Conservation (phyloP, 2,113 vertebrate species). For the Leptosomus discolor region DNA sequence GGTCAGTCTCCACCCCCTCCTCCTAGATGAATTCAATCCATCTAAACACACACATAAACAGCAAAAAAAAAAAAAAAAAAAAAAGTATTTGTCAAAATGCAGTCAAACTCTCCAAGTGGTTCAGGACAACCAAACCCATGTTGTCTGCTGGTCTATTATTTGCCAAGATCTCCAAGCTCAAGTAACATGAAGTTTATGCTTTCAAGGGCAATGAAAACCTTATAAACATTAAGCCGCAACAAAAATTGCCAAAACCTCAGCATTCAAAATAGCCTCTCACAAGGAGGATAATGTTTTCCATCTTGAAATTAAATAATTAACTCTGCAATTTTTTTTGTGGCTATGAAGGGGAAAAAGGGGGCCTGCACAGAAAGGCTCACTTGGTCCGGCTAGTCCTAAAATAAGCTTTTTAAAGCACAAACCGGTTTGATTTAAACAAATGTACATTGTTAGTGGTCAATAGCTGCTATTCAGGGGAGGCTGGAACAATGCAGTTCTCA, state of each 20-base stretch:
- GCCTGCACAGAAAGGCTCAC: neutral
- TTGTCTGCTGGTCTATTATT: neutral
- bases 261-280: neutral
- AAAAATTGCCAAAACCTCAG: slow-evolving; percentile 5
- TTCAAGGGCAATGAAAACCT: slow-evolving; percentile 2
- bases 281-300: neutral
- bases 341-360: neutral
- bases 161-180: neutral
- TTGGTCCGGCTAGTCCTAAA: neutral
- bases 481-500: slow-evolving; percentile 15
- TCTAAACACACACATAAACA: neutral
- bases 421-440: slow-evolving; percentile 37
- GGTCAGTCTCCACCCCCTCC: neutral
- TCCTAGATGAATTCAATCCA: neutral
- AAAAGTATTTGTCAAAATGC: neutral
- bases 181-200: neutral
- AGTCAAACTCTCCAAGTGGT: neutral
- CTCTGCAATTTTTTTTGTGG: neutral
- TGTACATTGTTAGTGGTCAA: slow-evolving; percentile 42
- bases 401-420: neutral
- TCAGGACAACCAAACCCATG: neutral
- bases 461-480: slow-evolving; percentile 30
- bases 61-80: neutral
- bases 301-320: neutral
- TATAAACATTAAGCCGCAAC: neutral